Evolutionary conservation across 2,113 vertebrate species (phyloP).

Genomic region (Pleuronectes platessa): DNA sequence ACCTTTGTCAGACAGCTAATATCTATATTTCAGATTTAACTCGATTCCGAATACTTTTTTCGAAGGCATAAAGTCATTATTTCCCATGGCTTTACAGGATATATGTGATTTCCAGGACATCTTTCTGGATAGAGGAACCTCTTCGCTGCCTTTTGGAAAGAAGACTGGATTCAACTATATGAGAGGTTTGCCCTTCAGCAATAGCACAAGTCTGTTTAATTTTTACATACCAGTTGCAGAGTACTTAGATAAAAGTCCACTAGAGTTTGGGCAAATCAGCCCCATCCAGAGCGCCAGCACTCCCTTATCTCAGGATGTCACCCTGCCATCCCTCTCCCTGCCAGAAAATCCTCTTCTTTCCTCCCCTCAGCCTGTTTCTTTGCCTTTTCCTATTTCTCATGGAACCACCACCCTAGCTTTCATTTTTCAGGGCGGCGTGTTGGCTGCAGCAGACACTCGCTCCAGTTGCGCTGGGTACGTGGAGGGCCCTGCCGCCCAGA

Average conservation of each 20-base stretch:
- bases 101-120: constrained; percentile 75
- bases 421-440: constrained; percentile 84
- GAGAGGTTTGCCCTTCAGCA: constrained; percentile 20
- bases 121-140: constrained; percentile 4
- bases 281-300: constrained; percentile 27
- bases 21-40: neutral
- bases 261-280: constrained; percentile 76
- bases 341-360: constrained; percentile 18
- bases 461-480: constrained; percentile 86
- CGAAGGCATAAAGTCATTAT: neutral
- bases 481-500: constrained; percentile 83
- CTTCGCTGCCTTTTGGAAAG: constrained; percentile 26
- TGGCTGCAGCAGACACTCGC: constrained; percentile 88
- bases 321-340: constrained; percentile 7
- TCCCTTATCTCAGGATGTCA: constrained; percentile 5
- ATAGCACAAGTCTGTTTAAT: constrained; percentile 44
- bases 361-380: constrained; percentile 66
- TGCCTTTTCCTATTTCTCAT: constrained; percentile 82
- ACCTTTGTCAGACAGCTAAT: neutral
- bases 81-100: constrained; percentile 83
- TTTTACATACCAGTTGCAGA: constrained; percentile 73
- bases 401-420: constrained; percentile 92
- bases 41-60: neutral
- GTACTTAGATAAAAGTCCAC: constrained; percentile 74
- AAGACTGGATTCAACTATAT: constrained; percentile 17